A percentile compares a stretch with the other conserved stretches of the same genome.
These are phyloP conservation scores for Muscicapa comitata DNA, from an alignment of 2,797 vertebrate species.

Conservation along the genomic window DNA sequence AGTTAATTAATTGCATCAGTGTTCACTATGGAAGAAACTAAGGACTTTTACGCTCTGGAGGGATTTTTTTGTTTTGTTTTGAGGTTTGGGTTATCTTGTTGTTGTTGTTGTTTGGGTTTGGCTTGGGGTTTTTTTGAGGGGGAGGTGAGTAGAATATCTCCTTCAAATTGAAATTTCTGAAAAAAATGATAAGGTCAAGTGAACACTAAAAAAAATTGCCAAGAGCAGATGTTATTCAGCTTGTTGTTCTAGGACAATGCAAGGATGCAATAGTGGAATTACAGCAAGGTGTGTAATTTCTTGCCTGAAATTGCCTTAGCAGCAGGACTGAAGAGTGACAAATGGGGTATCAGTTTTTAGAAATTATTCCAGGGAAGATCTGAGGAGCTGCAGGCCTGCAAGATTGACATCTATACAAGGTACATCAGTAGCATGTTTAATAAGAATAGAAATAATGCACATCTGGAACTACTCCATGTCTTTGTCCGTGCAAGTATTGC, in stretches of 20 bases:
- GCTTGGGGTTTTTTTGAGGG: background rate
- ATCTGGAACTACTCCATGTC: constrained; percentile 31
- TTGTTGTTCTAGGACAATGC: background rate
- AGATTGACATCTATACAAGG: background rate
- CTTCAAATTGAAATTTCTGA: constrained; percentile 12
- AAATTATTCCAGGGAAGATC: constrained; percentile 3
- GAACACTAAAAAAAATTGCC: background rate
- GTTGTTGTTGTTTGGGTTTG: background rate
- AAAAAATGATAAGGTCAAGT: background rate
- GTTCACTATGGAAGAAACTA: background rate
- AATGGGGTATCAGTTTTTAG: background rate
- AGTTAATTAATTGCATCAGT: background rate
- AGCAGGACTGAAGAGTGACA: background rate
- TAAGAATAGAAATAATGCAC: constrained; percentile 6
- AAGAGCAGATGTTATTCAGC: background rate
- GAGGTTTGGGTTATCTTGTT: background rate
- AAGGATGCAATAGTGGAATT: background rate
- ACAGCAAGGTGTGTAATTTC: background rate
- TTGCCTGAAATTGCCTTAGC: background rate
- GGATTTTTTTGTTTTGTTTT: background rate
- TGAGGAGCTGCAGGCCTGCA: background rate
- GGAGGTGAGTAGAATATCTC: background rate
- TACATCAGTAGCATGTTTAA: constrained; percentile 13
- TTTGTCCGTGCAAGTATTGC: background rate
- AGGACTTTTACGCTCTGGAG: background rate